Evolutionary conservation across 2,888 invertebrate species (phyloP).

Genomic region (Caenorhabditis parvicauda): DNA sequence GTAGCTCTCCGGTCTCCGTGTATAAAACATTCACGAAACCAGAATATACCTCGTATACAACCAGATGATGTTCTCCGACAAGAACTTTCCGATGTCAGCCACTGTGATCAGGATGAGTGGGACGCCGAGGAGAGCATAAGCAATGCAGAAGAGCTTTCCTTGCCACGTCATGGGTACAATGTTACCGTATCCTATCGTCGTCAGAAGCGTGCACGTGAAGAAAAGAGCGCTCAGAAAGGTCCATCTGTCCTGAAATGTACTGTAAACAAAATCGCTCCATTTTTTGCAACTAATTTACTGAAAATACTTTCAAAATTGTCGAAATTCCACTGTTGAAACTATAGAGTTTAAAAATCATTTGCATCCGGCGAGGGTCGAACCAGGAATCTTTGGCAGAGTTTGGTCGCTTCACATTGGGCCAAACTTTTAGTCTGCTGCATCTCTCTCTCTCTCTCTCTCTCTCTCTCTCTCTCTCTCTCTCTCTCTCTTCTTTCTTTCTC

Average conservation of each 20-base stretch:
- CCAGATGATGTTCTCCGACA: slow-evolving; percentile 61
- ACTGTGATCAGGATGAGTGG: slow-evolving; percentile 62
- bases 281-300: not conserved
- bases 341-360: too few species aligned
- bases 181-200: slow-evolving; percentile 63
- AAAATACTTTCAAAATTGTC: too few species aligned
- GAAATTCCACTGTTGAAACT: too few species aligned
- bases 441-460: not conserved
- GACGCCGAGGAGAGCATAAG: slow-evolving; percentile 61
- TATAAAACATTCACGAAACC: too few species aligned
- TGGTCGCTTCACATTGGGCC: too few species aligned
- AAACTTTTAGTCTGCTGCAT: too few species aligned
- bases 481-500: not conserved
- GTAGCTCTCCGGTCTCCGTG: too few species aligned
- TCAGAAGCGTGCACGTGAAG: slow-evolving; percentile 61
- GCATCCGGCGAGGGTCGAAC: too few species aligned
- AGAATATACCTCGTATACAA: slow-evolving; percentile 56
- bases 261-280: not conserved
- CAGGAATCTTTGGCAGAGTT: too few species aligned
- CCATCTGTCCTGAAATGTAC: slow-evolving; percentile 48
- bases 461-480: too few species aligned
- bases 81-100: slow-evolving; percentile 62
- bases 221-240: slow-evolving; percentile 60
- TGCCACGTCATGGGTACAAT: slow-evolving; percentile 59
- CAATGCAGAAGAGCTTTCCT: slow-evolving; percentile 62